These are phyloP conservation scores for Henricia sp. DNA, from an alignment of 53 echinoderm and acorn worm genomes.

Conservation along the genomic window DNA sequence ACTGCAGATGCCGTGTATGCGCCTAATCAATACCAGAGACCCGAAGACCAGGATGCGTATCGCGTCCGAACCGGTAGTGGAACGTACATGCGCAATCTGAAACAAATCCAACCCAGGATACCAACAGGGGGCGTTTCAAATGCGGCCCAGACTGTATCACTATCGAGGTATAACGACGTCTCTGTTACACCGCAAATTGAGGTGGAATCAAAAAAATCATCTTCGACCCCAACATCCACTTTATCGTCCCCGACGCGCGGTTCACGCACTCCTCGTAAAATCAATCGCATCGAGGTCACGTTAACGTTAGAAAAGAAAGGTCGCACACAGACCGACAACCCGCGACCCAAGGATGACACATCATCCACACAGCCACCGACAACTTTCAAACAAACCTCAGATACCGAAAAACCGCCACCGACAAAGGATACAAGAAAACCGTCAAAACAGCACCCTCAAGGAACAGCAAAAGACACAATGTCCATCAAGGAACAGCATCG, in stretches of 20 bases:
- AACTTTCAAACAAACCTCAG: slow-evolving; percentile 6
- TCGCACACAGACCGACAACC: slow-evolving; percentile 59
- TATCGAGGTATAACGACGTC: slow-evolving; percentile 26
- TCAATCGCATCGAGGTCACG: slow-evolving; percentile 78
- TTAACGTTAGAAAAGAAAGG: slow-evolving; percentile 76
- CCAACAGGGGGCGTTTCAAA: slow-evolving; percentile 24
- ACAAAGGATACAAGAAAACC: background rate
- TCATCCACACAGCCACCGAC: slow-evolving; percentile 44
- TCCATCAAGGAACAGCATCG: slow-evolving; percentile 81
- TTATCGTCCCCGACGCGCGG: slow-evolving; percentile 33
- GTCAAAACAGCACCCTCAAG: slow-evolving; percentile 16
- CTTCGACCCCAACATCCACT: slow-evolving; percentile 22
- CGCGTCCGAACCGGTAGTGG: slow-evolving; percentile 49
- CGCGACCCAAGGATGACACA: slow-evolving; percentile 1
- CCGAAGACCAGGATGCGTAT: slow-evolving; percentile 37
- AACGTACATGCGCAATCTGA: slow-evolving; percentile 41
- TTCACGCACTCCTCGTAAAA: slow-evolving; percentile 66
- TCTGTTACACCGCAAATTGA: slow-evolving; percentile 14
- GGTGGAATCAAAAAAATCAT: background rate
- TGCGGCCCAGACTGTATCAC: slow-evolving; percentile 27
- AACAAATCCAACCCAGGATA: slow-evolving; percentile 26
- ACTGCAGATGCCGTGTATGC: slow-evolving; percentile 33
- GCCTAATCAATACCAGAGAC: slow-evolving; percentile 20
- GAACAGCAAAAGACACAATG: slow-evolving; percentile 65
- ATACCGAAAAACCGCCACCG: slow-evolving; percentile 6